Evolutionary conservation across 2,888 invertebrate genomes (phyloP), one percentile per base, ranked within the genome.

Genomic region (Alsophila aescularia): DNA sequence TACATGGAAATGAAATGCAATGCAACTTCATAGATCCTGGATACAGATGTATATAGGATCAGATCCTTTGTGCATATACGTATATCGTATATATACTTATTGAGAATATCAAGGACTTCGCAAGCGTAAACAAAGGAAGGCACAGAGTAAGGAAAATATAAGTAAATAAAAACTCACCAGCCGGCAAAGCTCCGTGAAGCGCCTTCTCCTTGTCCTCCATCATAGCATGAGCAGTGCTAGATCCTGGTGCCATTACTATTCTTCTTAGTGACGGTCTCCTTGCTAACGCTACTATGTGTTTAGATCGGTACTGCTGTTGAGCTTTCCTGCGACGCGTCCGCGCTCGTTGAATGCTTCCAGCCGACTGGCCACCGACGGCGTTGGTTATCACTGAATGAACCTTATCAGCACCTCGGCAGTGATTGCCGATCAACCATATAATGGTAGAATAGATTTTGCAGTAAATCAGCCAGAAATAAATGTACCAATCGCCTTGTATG

Each of bases 181-280:
- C 69, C 51, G 87, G 78, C 63, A 87, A 67, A 60, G 82, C 81
- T 67, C 81, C 81, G 55, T 81, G 82, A 18, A 90, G 82, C 13
- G 84, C 74, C 67, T 93, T 90, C 74, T 91, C 90, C 74, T 92
- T 92, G 72, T 92, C 92, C 67, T 90, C 92, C 83, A 90, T 87
- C 92, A 92, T 92, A 32, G 89, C 73, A 69, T 92, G 92, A 58
- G 92, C 91, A 58, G 93, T 92, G 73, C 87, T 89, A 45, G 92
- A 88, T 85, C 90, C 91, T 41, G 93, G 93, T 73, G 93, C 92
- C 93, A 93, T 93, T 15, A 86, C 90, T 63, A 89, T 89, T 70
- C 89, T 85, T 72, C 87, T 85, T 50, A 89, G 68, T 57, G 90
- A 90, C 60, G 87, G 84, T 86, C 89, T 89, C 62, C 89, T 81